phyloP scores from a whole-genome alignment of 1,140 invertebrate species.

The Anoplophora glabripennis region DNA sequence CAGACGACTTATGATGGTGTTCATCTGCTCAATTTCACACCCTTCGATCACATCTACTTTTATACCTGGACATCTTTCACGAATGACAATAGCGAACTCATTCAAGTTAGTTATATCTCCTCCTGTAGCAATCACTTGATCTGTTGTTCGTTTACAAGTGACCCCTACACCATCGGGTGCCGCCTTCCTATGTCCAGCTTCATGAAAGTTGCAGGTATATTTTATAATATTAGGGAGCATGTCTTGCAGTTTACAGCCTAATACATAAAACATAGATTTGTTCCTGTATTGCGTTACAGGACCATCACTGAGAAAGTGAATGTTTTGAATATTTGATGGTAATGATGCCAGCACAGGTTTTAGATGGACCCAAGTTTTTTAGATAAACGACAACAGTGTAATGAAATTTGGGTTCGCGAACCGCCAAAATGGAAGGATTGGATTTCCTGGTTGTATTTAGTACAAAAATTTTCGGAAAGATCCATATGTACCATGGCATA shows the following conservation, averaged over 20 bases:
- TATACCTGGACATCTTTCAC: conserved; percentile 28
- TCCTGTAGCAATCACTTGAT: conserved; percentile 15
- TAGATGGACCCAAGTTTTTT: too few species aligned
- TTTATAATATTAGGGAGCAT: conserved; percentile 6
- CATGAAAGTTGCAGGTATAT: conserved; percentile 22
- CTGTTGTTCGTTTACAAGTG: conserved; percentile 6
- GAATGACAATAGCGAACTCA: conserved; percentile 29
- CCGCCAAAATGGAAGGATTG: too few species aligned
- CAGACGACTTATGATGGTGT: conserved; percentile 19
- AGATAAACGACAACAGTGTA: too few species aligned
- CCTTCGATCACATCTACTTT: conserved; percentile 25
- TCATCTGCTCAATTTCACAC: conserved; percentile 25
- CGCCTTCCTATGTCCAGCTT: conserved; percentile 25
- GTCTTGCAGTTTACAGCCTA: conserved; percentile 8
- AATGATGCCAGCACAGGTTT: background rate
- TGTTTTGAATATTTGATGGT: too few species aligned
- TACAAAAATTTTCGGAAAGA: too few species aligned
- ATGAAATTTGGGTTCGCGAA: too few species aligned
- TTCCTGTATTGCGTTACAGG: too few species aligned
- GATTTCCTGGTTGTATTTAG: too few species aligned
- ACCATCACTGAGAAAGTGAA: too few species aligned
- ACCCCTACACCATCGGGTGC: conserved; percentile 58
- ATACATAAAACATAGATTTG: conserved; percentile 18
- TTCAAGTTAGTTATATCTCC: conserved; percentile 33
- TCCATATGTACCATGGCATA: too few species aligned